phyloP scores from a whole-genome alignment of 2,113 vertebrate species.

The Zonotrichia leucophrys region DNA sequence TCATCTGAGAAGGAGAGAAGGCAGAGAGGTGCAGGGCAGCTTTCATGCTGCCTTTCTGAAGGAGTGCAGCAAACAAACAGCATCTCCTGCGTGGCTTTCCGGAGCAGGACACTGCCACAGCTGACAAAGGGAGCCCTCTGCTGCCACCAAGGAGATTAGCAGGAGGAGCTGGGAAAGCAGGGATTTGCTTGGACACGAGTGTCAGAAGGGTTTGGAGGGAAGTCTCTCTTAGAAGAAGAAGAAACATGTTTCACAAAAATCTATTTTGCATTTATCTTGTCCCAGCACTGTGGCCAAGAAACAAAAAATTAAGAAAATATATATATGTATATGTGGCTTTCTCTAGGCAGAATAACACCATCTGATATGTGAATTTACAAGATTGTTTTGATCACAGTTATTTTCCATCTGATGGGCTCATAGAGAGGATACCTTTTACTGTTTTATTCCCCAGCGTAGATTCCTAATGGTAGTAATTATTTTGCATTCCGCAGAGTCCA shows the following conservation, averaged over 20 bases:
- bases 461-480: neutral
- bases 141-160: neutral
- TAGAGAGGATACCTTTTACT: neutral
- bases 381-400: neutral
- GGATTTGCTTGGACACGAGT: neutral
- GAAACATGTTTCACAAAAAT: neutral
- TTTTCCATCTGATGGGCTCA: neutral
- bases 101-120: neutral
- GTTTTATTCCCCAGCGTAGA: neutral
- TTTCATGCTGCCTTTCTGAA: neutral
- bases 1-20: neutral
- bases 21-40: neutral
- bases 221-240: neutral
- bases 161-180: neutral
- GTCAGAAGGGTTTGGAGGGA: neutral
- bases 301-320: neutral
- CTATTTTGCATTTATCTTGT: neutral
- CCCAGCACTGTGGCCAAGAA: neutral
- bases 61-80: neutral
- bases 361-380: neutral
- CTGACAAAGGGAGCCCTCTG: slow-evolving; percentile 60
- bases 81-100: accelerated
- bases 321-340: neutral
- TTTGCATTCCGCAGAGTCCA: neutral
- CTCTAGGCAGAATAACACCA: neutral